Percentiles rank a stretch among this genome's conserved stretches.
Evolutionary conservation across 2,113 vertebrate genomes (phyloP).

Genomic region (Phoenicopterus ruber): DNA sequence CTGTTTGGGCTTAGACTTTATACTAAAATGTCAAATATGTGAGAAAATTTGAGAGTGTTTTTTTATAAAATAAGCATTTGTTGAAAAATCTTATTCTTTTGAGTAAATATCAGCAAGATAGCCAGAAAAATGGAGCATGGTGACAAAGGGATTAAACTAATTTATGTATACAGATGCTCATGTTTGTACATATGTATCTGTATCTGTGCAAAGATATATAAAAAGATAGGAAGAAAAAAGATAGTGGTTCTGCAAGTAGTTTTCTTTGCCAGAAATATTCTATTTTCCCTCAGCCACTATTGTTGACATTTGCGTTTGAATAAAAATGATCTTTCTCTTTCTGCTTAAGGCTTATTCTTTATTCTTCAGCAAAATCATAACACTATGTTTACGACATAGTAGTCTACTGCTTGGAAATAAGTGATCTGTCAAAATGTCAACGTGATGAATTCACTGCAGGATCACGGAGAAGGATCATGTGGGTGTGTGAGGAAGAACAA

Average conservation of each 20-base stretch:
- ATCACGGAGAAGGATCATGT: neutral
- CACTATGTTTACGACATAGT: neutral
- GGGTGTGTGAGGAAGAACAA: neutral
- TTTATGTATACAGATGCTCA: neutral
- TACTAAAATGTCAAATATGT: neutral
- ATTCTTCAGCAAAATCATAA: constrained; percentile 20
- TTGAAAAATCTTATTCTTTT: neutral
- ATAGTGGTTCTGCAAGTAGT: neutral
- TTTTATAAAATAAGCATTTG: neutral
- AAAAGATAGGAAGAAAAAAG: neutral
- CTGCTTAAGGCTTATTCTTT: neutral
- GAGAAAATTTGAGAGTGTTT: neutral
- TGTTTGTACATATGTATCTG: neutral
- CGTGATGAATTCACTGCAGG: neutral
- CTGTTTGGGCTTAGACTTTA: neutral
- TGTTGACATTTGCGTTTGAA: neutral
- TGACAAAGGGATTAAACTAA: neutral
- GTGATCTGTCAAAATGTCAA: constrained; percentile 16
- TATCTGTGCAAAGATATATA: neutral
- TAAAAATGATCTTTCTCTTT: neutral
- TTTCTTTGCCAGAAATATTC: neutral
- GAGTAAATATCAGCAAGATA: neutral
- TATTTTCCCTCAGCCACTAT: neutral
- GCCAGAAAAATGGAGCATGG: neutral
- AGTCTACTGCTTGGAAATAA: neutral